Evolutionary conservation across 2,113 vertebrate genomes (phyloP).

Genomic region (human (Homo sapiens)): DNA sequence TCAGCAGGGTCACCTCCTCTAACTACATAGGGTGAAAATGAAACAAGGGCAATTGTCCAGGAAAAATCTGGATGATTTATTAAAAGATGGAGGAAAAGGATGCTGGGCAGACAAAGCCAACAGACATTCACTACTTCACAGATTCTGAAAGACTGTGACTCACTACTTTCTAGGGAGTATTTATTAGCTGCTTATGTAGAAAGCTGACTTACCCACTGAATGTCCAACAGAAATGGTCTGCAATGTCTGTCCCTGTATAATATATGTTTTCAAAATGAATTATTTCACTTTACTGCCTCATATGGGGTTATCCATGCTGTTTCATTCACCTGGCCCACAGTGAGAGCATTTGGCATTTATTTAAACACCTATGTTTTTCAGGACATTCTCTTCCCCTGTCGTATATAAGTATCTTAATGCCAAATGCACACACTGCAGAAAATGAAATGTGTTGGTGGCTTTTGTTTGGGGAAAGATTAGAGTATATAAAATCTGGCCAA

Average conservation of each 20-base stretch:
- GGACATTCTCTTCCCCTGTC: not conserved
- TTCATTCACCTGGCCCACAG: not conserved
- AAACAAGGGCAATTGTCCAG: not conserved
- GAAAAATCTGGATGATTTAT: not conserved
- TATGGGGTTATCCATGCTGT: accelerated
- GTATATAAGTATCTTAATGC: not conserved
- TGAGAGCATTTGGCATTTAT: not conserved
- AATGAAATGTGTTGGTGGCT: not conserved
- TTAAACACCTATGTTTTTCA: not conserved
- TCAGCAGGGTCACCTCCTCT: not conserved
- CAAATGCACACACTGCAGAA: not conserved
- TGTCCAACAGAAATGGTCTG: not conserved
- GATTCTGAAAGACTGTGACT: not conserved
- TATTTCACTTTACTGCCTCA: not conserved
- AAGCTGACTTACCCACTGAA: not conserved
- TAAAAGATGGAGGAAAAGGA: not conserved
- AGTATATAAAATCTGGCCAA: not conserved
- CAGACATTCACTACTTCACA: not conserved
- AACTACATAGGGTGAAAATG: not conserved
- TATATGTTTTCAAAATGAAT: not conserved
- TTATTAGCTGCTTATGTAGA: not conserved
- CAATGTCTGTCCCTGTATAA: not conserved
- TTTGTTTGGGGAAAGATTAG: not conserved
- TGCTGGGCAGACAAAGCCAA: not conserved
- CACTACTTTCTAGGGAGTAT: not conserved